Percentiles rank a stretch among this genome's conserved stretches.
These are phyloP conservation scores for Calycopis cecrops DNA, from an alignment of 1,140 invertebrate species.

Conservation along the genomic window DNA sequence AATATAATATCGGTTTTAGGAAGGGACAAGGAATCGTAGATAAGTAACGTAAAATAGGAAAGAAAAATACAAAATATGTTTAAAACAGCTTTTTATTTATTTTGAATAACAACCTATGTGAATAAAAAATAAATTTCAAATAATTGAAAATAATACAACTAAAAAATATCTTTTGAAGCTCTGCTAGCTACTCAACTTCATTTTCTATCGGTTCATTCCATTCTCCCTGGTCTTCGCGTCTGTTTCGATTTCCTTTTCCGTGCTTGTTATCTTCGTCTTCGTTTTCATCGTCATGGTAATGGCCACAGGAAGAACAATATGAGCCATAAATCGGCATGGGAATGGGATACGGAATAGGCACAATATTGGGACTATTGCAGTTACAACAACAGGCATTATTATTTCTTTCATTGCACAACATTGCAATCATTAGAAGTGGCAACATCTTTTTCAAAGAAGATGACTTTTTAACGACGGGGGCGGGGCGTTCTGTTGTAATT, in stretches of 20 bases:
- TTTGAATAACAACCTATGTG: too few species aligned
- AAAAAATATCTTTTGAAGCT: too few species aligned
- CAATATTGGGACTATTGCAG: conserved; percentile 30
- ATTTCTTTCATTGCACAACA: conserved; percentile 30
- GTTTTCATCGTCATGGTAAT: conserved; percentile 33
- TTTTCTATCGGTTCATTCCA: too few species aligned
- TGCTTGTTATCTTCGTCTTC: neutral
- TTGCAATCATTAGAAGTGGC: conserved; percentile 38
- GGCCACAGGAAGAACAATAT: conserved; percentile 8
- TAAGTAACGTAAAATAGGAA: too few species aligned
- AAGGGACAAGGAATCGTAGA: too few species aligned
- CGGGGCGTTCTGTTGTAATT: conserved; percentile 23
- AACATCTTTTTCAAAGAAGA: conserved; percentile 29
- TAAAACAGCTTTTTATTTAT: too few species aligned
- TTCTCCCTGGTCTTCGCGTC: neutral
- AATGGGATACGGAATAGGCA: conserved; percentile 38
- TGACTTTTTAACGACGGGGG: neutral
- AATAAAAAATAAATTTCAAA: too few species aligned
- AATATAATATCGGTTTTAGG: too few species aligned
- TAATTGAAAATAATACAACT: too few species aligned
- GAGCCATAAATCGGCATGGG: conserved; percentile 27
- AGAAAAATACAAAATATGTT: too few species aligned
- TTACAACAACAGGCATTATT: conserved; percentile 28
- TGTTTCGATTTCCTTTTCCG: neutral
- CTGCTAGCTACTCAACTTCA: too few species aligned